phyloP scores from a whole-genome alignment of 2,113 vertebrate species.

The Calypte anna region DNA sequence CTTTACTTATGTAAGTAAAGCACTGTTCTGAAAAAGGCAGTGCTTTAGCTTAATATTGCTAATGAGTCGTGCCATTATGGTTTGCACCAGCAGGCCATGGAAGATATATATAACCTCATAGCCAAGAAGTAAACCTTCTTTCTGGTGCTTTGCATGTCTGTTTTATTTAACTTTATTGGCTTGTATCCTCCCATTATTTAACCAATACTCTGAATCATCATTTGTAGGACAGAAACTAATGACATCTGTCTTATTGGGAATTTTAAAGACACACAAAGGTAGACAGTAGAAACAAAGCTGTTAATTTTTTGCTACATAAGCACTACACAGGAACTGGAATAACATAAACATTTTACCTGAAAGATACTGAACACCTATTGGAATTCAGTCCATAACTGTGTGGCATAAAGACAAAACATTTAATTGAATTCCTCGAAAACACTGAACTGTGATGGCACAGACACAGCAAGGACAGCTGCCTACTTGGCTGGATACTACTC shows the following conservation, averaged over 20 bases:
- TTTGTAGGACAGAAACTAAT: background rate
- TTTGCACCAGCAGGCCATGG: background rate
- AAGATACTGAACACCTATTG: background rate
- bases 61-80: background rate
- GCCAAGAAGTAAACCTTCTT: background rate
- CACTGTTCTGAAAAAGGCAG: background rate
- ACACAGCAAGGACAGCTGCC: background rate
- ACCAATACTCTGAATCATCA: background rate
- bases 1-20: too few relatives aligned
- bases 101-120: background rate
- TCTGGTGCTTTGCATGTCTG: background rate
- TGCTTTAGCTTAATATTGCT: background rate
- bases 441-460: background rate
- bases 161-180: background rate
- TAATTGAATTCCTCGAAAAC: background rate
- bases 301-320: background rate
- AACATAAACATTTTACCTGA: background rate
- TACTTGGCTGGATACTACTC: background rate
- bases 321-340: background rate
- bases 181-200: background rate
- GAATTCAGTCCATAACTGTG: accelerated
- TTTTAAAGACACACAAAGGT: background rate
- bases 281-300: background rate
- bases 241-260: background rate
- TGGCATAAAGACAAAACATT: background rate